A percentile compares a stretch with the other conserved stretches of the same genome.
Conservation (phyloP, 2,797 vertebrate species). For the Falco berigora region DNA sequence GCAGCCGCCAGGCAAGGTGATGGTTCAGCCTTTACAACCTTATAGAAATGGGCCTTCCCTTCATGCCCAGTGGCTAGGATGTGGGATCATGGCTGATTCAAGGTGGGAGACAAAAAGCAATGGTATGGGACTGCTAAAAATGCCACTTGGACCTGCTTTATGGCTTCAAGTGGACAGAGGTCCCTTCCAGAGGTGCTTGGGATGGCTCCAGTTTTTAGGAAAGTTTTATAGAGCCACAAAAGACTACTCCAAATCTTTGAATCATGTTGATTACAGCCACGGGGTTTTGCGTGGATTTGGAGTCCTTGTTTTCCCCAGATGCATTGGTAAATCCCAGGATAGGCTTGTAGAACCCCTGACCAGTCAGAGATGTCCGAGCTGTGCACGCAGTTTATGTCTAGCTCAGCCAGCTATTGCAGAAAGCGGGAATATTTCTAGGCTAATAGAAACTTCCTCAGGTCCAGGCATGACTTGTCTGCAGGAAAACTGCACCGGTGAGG, state of each 20-base stretch:
- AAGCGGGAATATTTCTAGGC: not conserved
- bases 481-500: not conserved
- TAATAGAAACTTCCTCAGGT: not conserved
- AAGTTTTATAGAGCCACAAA: not conserved
- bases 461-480: not conserved
- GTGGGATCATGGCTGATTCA: rapidly evolving
- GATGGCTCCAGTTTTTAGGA: not conserved
- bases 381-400: not conserved
- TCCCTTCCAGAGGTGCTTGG: not conserved
- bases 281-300: not conserved
- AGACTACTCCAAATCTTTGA: not conserved
- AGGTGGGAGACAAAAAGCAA: not conserved
- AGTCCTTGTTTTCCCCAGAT: not conserved
- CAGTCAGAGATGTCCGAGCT: not conserved
- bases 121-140: not conserved
- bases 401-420: not conserved
- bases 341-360: not conserved
- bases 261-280: not conserved
- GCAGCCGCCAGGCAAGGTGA: not conserved
- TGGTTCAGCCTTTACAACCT: not conserved
- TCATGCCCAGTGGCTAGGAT: not conserved
- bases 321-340: not conserved
- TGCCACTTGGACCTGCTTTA: not conserved
- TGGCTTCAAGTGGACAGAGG: not conserved
- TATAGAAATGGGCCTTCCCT: not conserved